phyloP scores from a whole-genome alignment of 2,888 invertebrate genomes.

The Stictocephala bisonia region DNA sequence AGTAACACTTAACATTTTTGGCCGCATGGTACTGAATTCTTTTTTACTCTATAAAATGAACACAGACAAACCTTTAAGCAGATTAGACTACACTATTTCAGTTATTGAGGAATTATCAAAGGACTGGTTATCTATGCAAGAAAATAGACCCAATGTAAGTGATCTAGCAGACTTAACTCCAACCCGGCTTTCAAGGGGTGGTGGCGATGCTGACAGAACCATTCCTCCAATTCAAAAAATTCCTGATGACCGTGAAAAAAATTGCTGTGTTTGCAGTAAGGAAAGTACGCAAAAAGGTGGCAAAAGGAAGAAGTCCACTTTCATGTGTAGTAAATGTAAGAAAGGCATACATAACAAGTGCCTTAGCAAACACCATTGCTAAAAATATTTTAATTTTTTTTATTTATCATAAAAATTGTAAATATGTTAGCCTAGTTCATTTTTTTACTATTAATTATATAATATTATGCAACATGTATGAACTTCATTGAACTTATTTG shows the following conservation, averaged over 20 bases:
- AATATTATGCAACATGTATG: no score
- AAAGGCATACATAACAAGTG: no score
- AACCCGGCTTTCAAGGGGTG: neutral
- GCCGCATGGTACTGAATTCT: neutral
- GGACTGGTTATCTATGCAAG: slow-evolving; percentile 18
- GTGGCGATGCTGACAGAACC: neutral
- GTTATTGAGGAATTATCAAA: slow-evolving; percentile 12
- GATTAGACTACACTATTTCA: slow-evolving; percentile 7
- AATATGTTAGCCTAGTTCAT: no score
- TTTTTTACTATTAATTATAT: no score
- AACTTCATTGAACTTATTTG: no score
- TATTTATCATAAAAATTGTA: no score
- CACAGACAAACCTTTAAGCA: neutral
- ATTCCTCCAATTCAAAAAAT: neutral
- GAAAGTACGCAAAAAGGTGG: no score
- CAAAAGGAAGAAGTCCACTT: no score
- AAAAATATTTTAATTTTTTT: no score
- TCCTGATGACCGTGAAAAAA: slow-evolving; percentile 8
- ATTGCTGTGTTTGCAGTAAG: no score
- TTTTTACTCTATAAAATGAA: slow-evolving; percentile 15
- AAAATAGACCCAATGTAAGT: neutral
- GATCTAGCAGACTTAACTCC: slow-evolving; percentile 14
- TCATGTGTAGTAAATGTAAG: no score
- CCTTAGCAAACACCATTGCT: no score
- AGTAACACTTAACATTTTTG: slow-evolving; percentile 17